Conservation (phyloP, 37 sponge, comb jelly and placozoan species). For the Spongia lamella region DNA sequence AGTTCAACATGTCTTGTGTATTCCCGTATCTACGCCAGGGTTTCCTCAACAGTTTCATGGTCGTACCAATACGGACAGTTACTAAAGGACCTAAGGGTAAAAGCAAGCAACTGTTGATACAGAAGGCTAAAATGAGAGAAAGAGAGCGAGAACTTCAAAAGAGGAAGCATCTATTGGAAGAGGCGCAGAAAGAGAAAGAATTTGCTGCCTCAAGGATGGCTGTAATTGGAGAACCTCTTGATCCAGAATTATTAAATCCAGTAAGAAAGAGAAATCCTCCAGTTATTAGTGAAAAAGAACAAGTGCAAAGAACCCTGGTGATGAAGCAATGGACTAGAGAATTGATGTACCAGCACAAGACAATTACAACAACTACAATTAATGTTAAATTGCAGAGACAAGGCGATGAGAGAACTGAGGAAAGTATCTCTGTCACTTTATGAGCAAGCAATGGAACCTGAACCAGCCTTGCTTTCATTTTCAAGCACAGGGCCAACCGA, state of each 20-base stretch:
- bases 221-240: conserved; percentile 67
- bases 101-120: conserved; percentile 28
- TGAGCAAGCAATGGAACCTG: conserved; percentile 46
- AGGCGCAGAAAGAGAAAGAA: conserved; percentile 43
- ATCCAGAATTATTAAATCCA: conserved; percentile 89
- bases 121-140: conserved; percentile 41
- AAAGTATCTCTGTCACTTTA: conserved; percentile 69
- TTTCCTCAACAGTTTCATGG: not conserved
- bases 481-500: conserved; percentile 40
- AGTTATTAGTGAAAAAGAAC: conserved; percentile 42
- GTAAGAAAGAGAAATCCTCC: conserved; percentile 60
- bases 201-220: conserved; percentile 61
- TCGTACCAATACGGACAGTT: not conserved
- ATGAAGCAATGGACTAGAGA: conserved; percentile 74
- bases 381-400: conserved; percentile 50
- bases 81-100: conserved; percentile 34
- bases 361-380: conserved; percentile 32
- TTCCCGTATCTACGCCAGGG: not conserved
- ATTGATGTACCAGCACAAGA: conserved; percentile 61
- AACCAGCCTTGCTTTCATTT: conserved; percentile 64
- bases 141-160: conserved; percentile 35
- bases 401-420: conserved; percentile 79
- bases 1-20: not conserved
- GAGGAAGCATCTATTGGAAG: conserved; percentile 40
- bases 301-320: conserved; percentile 51